These are phyloP conservation scores for Danaus plexippus DNA, from an alignment of 1,140 invertebrate species.

Conservation along the genomic window DNA sequence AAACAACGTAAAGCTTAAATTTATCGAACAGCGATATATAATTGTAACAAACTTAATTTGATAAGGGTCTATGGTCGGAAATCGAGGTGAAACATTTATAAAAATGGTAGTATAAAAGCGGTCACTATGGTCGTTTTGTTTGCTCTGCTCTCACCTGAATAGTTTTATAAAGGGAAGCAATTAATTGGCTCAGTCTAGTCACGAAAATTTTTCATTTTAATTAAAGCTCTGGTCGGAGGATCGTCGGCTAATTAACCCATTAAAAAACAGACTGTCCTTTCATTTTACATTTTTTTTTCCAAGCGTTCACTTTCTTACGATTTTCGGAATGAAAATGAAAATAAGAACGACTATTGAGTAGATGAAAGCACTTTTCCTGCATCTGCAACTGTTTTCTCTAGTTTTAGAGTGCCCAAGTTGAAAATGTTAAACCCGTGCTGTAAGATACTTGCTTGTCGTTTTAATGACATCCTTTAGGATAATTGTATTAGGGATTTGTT, in stretches of 20 bases:
- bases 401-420: slow-evolving; percentile 6
- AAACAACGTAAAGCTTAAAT: no score
- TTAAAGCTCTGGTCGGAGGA: slow-evolving; percentile 65
- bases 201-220: slow-evolving; percentile 72
- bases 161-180: slow-evolving; percentile 63
- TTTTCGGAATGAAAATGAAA: slow-evolving; percentile 59
- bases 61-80: no score
- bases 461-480: no score
- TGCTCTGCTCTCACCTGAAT: slow-evolving; percentile 59
- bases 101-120: slow-evolving; percentile 7
- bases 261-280: slow-evolving; percentile 63
- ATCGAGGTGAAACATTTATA: slow-evolving; percentile 5
- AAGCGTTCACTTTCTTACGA: slow-evolving; percentile 61
- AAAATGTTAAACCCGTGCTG: no score
- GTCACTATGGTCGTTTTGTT: slow-evolving; percentile 40
- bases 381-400: slow-evolving; percentile 19
- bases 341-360: slow-evolving; percentile 24
- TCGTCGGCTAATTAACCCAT: slow-evolving; percentile 70
- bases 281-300: slow-evolving; percentile 60
- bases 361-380: slow-evolving; percentile 16
- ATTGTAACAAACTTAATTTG: no score
- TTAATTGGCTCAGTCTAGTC: slow-evolving; percentile 63
- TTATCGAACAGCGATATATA: no score
- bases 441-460: no score
- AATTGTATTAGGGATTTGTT: no score